Percentiles rank a stretch among this genome's conserved stretches.
Conservation (phyloP, 2,113 vertebrate genomes). For the Saguinus midas region DNA sequence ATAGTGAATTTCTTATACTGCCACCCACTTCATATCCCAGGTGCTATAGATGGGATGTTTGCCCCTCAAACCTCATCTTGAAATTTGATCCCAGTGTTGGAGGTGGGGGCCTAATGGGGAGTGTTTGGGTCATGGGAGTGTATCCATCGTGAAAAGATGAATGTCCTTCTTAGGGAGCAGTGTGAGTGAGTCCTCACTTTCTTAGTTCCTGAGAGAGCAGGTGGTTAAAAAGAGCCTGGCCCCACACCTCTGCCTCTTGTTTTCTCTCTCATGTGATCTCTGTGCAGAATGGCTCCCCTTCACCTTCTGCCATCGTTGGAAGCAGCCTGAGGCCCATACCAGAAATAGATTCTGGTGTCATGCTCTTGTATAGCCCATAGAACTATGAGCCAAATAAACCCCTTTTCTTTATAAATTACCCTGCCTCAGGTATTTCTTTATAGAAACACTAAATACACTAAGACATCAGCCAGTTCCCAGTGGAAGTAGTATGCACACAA, state of each 20-base stretch:
- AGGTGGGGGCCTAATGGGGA: background rate
- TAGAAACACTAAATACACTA: background rate
- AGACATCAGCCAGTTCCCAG: background rate
- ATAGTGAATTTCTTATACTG: background rate
- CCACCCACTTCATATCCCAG: background rate
- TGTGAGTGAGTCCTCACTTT: background rate
- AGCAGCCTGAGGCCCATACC: background rate
- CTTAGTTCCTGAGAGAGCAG: background rate
- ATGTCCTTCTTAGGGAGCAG: background rate
- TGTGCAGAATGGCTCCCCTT: background rate
- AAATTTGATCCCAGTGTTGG: background rate
- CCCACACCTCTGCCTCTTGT: background rate
- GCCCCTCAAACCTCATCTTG: background rate
- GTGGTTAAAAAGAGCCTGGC: background rate
- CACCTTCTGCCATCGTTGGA: background rate
- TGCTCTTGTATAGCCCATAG: background rate
- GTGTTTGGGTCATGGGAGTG: background rate
- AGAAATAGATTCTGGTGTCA: background rate
- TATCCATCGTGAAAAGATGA: background rate
- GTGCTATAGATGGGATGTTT: background rate
- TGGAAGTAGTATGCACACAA: background rate
- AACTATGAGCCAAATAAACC: background rate
- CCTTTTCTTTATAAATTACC: background rate
- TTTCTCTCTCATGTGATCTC: background rate
- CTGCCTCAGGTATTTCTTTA: background rate